phyloP scores from a whole-genome alignment of 2,113 vertebrate genomes.

The Entomyzon cyanotis region DNA sequence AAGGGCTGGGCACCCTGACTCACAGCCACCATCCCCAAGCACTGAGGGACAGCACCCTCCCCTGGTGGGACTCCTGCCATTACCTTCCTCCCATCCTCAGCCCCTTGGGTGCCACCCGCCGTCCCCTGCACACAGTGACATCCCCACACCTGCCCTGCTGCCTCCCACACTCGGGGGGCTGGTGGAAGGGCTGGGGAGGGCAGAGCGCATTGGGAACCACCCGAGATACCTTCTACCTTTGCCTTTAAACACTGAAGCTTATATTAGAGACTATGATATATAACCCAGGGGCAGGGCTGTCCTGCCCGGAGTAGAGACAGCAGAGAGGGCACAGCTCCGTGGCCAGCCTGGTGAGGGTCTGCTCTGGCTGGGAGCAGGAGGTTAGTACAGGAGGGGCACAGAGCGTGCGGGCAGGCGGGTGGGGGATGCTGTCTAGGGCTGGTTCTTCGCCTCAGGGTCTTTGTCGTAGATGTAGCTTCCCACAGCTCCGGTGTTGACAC shows the following conservation, averaged over 20 bases:
- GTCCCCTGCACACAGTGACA: not conserved
- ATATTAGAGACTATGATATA: slow-evolving; percentile 48
- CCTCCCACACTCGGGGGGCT: rapidly evolving
- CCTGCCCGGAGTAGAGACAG: not conserved
- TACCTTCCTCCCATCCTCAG: not conserved
- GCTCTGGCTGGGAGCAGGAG: not conserved
- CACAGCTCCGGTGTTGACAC: slow-evolving; percentile 95
- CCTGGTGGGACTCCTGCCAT: not conserved
- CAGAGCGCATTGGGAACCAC: slow-evolving; percentile 28
- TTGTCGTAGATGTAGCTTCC: slow-evolving; percentile 98
- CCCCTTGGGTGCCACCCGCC: rapidly evolving
- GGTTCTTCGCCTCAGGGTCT: slow-evolving; percentile 84
- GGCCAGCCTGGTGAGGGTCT: slow-evolving; percentile 5
- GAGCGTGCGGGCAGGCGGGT: not conserved
- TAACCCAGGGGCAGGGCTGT: not conserved
- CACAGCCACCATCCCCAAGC: not conserved
- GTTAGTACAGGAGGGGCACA: slow-evolving; percentile 37
- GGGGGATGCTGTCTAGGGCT: slow-evolving; percentile 73
- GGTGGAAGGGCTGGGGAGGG: not conserved
- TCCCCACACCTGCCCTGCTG: not conserved
- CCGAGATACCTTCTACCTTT: slow-evolving; percentile 12
- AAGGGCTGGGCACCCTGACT: not conserved
- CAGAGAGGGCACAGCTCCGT: slow-evolving; percentile 1
- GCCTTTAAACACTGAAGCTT: slow-evolving; percentile 55
- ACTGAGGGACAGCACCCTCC: not conserved